Percentiles rank a stretch among this genome's conserved stretches.
These are phyloP conservation scores for Petrolisthes cinctipes DNA, from an alignment of 2,888 invertebrate genomes.

Conservation along the genomic window DNA sequence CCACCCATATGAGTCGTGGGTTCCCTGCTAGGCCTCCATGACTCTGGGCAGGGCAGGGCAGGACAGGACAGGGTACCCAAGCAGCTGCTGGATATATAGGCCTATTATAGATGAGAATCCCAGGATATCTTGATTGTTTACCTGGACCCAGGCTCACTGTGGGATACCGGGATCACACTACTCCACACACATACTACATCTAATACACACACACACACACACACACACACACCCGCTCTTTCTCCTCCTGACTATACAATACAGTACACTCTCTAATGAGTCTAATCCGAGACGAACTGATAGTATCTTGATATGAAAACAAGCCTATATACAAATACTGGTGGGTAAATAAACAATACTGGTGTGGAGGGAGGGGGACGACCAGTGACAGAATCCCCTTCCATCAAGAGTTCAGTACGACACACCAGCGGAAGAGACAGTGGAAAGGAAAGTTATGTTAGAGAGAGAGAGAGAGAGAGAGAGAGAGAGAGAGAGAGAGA, in stretches of 20 bases:
- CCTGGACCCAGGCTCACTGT: background rate
- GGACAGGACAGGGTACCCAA: background rate
- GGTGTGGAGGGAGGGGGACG: too few species aligned
- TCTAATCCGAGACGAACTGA: too few species aligned
- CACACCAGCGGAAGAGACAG: background rate
- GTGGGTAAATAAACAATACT: background rate
- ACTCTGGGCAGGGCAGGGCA: background rate
- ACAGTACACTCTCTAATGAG: too few species aligned
- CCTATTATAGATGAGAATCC: background rate
- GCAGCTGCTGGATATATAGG: constrained; percentile 4
- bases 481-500: background rate
- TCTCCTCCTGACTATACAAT: too few species aligned
- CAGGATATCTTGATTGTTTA: constrained; percentile 3
- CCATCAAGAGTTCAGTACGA: too few species aligned
- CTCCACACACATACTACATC: background rate
- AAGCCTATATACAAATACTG: background rate
- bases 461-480: constrained; percentile 10
- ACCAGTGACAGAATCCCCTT: too few species aligned
- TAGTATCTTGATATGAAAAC: too few species aligned
- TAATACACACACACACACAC: constrained; percentile 6
- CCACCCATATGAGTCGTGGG: background rate
- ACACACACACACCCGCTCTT: background rate
- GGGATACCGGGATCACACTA: background rate
- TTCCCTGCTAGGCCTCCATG: background rate
- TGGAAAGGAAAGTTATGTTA: background rate